Evolutionary conservation across 2,888 invertebrate species (phyloP), one percentile per base, ranked within the genome.

Genomic region (Catotricha subobsoleta): DNA sequence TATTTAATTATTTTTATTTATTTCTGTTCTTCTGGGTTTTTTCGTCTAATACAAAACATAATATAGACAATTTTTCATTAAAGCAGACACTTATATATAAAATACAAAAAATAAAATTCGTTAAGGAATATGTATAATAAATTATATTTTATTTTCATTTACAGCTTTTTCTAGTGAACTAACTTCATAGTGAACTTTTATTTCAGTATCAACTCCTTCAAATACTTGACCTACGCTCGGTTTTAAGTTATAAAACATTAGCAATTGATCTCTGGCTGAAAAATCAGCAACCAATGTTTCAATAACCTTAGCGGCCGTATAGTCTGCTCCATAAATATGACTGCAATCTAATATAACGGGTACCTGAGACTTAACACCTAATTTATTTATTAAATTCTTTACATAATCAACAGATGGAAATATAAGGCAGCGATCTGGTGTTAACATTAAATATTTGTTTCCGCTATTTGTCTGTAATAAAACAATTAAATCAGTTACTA

Each of bases 321-420:
- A 88, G 64, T 88, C 87, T 3, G 86, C 83, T 47, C 82, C 81
- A 63, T 86, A 84, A 53, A 87, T 82, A 63, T 87, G 83, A 40
- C 81, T 77, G 62, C 87, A 87, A 63, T 88, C 86, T 43, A 87
- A 74, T 29, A 87, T 84, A 35, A 86, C 82, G 5, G 86, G 83
- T 48, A 77, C 54, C 46, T 69, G 72, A 48, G 73, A 71, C 28
- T 74, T 71, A 9, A 69, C 65, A 41, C 83, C 82, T 58, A 77
- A 78, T 62, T 88, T 87, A 46, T 78, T 82, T 45, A 90, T 84
- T 45, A 84, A 69, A 53, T 82, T 79, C 45, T 84, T 71, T 47
- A 90, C 83, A 64, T 88, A 86, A 62, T 87, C 86, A 51, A 86
- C 83, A 0, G 87, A 86, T 20, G 88, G 88, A 64, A 88, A 90